These are phyloP conservation scores for Xenentodon cancila DNA, from an alignment of 2,797 vertebrate genomes.

Conservation along the genomic window DNA sequence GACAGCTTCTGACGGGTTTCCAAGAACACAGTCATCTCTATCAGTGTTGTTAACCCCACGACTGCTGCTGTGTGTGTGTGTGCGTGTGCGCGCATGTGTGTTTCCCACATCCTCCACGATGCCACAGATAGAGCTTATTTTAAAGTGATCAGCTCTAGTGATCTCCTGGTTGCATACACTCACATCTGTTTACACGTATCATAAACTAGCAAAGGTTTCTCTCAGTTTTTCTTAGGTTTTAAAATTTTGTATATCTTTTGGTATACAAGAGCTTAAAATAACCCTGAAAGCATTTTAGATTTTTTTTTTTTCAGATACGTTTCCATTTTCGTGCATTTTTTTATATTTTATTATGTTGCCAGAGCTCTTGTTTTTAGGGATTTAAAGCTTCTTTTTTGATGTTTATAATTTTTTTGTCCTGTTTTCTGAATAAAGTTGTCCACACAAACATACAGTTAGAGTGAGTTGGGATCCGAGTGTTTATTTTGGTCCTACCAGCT, in stretches of 20 bases:
- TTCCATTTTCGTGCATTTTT: conserved; percentile 13
- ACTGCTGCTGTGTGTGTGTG: conserved; percentile 18
- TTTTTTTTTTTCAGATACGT: background rate
- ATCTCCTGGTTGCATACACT: conserved; percentile 41
- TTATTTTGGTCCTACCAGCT: conserved; percentile 34
- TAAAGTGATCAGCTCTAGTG: conserved; percentile 58
- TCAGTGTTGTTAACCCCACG: conserved; percentile 60
- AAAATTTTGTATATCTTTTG: background rate
- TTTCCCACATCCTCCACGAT: conserved; percentile 72
- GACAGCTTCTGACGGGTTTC: conserved; percentile 66
- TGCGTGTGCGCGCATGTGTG: conserved; percentile 8
- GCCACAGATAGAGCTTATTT: conserved; percentile 69
- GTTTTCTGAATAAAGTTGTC: conserved; percentile 3
- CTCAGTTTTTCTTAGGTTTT: conserved; percentile 15
- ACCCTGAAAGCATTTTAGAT: background rate
- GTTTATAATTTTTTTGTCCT: conserved; percentile 22
- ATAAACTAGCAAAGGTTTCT: conserved; percentile 23
- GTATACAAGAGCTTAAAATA: conserved; percentile 3
- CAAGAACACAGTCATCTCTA: conserved; percentile 71
- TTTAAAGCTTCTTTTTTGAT: background rate
- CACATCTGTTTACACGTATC: conserved; percentile 4
- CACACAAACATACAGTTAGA: conserved; percentile 1
- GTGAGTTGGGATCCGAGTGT: conserved; percentile 7
- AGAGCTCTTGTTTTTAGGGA: conserved; percentile 8
- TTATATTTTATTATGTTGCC: conserved; percentile 5